These are phyloP conservation scores for Liolophura sinensis DNA, from an alignment of 1,140 invertebrate species.

Conservation along the genomic window DNA sequence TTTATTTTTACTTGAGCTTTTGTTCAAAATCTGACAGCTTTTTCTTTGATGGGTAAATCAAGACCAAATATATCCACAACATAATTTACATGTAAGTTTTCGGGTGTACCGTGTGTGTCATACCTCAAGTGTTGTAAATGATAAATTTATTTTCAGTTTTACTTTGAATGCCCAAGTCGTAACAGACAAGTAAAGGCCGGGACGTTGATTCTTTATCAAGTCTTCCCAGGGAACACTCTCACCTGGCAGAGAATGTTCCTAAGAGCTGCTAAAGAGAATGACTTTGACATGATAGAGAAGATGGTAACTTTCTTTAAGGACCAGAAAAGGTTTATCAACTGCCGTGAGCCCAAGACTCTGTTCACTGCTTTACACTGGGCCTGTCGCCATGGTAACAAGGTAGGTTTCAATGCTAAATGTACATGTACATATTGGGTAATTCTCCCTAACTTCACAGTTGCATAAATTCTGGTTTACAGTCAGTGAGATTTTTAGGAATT, in stretches of 20 bases:
- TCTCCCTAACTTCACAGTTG: not conserved
- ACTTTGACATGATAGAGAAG: slow-evolving; percentile 48
- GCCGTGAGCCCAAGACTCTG: slow-evolving; percentile 45
- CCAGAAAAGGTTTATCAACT: slow-evolving; percentile 49
- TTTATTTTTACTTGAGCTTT: too few relatives aligned
- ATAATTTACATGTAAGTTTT: too few relatives aligned
- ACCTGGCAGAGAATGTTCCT: slow-evolving; percentile 52
- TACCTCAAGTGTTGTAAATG: not conserved
- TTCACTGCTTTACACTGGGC: slow-evolving; percentile 54
- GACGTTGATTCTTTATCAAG: slow-evolving; percentile 53
- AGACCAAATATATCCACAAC: too few relatives aligned
- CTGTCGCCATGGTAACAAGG: slow-evolving; percentile 48
- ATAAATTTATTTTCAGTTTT: slow-evolving; percentile 27
- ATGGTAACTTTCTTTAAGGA: slow-evolving; percentile 52
- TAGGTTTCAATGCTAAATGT: slow-evolving; percentile 32
- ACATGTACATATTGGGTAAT: not conserved
- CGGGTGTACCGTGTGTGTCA: too few relatives aligned
- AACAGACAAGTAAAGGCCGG: slow-evolving; percentile 52
- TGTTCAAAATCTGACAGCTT: too few relatives aligned
- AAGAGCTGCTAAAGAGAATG: slow-evolving; percentile 47
- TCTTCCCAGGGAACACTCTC: slow-evolving; percentile 50
- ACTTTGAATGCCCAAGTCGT: slow-evolving; percentile 46
- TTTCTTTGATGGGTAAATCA: too few relatives aligned
- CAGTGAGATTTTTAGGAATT: too few relatives aligned
- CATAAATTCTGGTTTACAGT: too few relatives aligned